Evolutionary conservation across 2,113 vertebrate genomes (phyloP), one percentile per base, ranked within the genome.

Genomic region (Pseudorhombus dupliciocellatus): DNA sequence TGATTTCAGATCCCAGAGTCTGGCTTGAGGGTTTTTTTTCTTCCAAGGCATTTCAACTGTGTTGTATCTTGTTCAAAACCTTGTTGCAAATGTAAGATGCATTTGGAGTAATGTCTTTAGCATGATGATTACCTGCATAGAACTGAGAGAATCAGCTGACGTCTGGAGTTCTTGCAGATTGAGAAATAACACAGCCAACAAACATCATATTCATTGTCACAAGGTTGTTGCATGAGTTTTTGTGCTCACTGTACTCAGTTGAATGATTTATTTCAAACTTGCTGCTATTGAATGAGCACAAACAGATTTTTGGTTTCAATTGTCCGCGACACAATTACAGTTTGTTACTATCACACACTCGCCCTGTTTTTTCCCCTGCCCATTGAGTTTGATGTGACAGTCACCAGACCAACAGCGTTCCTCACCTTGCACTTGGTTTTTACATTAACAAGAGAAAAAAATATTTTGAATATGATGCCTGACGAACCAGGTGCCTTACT

Each of bases 401-500:
- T 88, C 70, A 70, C 73, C 79, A 81, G 75, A 86, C 75, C 80
- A 84, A 84, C 72, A 87, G 75, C 73, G 69, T 82, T 83, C 72
- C 69, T 80, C 72, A 88, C 79, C 73, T 87, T 90, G 77, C 87
- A 87, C 83, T 88, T 88, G 89, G 84, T 86, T 89, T 88, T 83
- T 87, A 83, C 86, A 82, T 67, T 52, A 65, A 84, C 54, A 74
- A 66, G 28, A 48, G 77, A 63, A 59, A 71, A 72, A 66, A 24
- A 60, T 75, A 72, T 86, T 90, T 92, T 88, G 87, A 88, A 92
- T 90, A 91, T 74, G 86, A 92, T 93, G 92, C 93, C 93, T 94
- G 93, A 89, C 90, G 60, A 92, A 92, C 92, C 91, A 92, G 93
- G 92, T 94, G 93, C 93, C 93, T 94, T 94, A 93, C 87, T 90